Base-by-base conservation (phyloP, 2,113 vertebrate genomes). In the Trichomycterus rosablanca region DNA sequence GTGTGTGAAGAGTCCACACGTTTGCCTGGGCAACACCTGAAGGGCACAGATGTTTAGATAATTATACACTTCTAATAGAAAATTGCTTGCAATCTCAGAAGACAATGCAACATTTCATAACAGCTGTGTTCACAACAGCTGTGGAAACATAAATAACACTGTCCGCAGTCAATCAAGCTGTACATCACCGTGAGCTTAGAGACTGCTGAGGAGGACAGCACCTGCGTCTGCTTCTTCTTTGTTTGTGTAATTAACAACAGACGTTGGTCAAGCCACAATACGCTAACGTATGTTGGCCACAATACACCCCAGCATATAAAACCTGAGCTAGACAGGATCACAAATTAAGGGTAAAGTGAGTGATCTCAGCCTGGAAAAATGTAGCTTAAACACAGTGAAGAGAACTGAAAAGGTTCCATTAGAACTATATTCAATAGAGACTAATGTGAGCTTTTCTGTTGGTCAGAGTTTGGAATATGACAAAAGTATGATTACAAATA, bases 1-100 rank as follows among this genome's bases (percentile, higher is more conserved):
- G 69, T 94, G 92, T 0, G 92, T 94, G 78, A 94, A 94, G 56
- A 94, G 88, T 51, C 92, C 91, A 0, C 92, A 94, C 3, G 92
- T 94, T 79, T 93, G 91, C 42, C 92, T 79, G 1, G 92, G 92
- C 7, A 94, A 89, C 60, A 94, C 89, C 92, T 94, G 8, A 34
- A 2, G n/a, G 2, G 23, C 34, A 14, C 23, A 44, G 19, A 30
- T 3, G 26, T 30, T 4, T 30, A 7, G 3, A 30, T 30, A 4
- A 3, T 30, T 3, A 39, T 3, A 23, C 34, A 15, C 16, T 42
- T 20, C 16, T 32, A 10, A n/a, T 22, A 4, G 6, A n/a, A n/a
- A 5, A 3, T 44, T n/a, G n/a, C 19, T 37, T 16, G 54, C 20
- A 43, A 15, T 28, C 35, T 9, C 9, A 11, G 7, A 52, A 30